Percentiles rank a stretch among this genome's conserved stretches.
These are phyloP conservation scores for Rhingia rostrata DNA, from an alignment of 2,888 invertebrate species.

Conservation along the genomic window DNA sequence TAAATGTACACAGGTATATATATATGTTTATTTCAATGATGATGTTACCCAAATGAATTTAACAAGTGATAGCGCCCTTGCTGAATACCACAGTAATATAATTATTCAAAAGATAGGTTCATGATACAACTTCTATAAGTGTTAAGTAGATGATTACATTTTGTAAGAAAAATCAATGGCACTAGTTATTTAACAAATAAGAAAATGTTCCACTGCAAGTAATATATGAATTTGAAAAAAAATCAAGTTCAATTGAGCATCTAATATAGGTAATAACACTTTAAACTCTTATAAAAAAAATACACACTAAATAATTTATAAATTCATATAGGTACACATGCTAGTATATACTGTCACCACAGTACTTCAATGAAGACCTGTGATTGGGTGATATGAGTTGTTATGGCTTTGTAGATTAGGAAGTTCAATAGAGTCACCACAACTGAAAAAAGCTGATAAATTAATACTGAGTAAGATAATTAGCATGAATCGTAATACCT, in stretches of 20 bases:
- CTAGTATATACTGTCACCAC: constrained; percentile 26
- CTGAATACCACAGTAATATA: no score
- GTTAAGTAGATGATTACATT: no score
- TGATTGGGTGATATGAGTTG: constrained; percentile 58
- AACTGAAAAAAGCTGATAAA: constrained; percentile 76
- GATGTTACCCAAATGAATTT: no score
- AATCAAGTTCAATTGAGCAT: neutral
- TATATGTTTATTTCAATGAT: no score
- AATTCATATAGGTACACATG: constrained; percentile 25
- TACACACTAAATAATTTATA: constrained; percentile 29
- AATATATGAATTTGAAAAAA: no score
- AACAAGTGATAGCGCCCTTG: no score
- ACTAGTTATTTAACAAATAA: no score
- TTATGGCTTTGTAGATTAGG: constrained; percentile 75
- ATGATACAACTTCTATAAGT: no score
- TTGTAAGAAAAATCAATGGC: no score
- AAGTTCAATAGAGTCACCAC: constrained; percentile 79
- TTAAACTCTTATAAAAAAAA: constrained; percentile 7
- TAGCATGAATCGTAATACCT: constrained; percentile 31
- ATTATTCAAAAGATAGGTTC: no score
- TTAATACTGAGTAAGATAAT: constrained; percentile 10
- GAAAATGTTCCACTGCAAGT: no score
- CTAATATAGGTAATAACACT: constrained; percentile 11
- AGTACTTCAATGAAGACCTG: constrained; percentile 44
- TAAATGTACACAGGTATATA: no score